Base-by-base conservation (phyloP, 2,113 vertebrate species). In the Condylura cristata region DNA sequence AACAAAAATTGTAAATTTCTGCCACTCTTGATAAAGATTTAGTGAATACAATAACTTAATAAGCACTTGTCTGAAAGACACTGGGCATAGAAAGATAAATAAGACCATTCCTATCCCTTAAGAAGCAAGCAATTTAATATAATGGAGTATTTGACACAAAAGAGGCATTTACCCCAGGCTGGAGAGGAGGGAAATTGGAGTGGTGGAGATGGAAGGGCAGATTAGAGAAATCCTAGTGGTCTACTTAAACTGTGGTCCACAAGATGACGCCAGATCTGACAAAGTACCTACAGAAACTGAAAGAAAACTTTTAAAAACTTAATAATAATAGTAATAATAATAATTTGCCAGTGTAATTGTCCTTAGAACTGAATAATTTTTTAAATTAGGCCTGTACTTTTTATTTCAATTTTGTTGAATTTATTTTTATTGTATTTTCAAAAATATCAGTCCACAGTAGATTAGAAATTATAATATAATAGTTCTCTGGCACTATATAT, bases 121-220 rank as follows among this genome's bases (percentile, higher is more conserved):
- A 82, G 91, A 78, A 85, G 56, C 2, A 0, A 30, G 72, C 32
- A 81, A 61, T 28, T 72, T 91, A 74, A 56, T 32, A 61, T 65
- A 84, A 91, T 37, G 80, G 30, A 20, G 58, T 60, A 90, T 76
- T 48, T 78, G n/a, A 81, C 53, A 91, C 76, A 93, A 66, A 91
- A 75, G 70, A 91, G 68, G 61, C 48, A n/a, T 82, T 88, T 81
- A 95, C 76, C 26, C 18, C n/a, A 32, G 4, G 66, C 84, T 81
- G 58, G 70, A 58, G 48, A 71, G 65, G 89, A 51, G 1, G 4
- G 76, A 68, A 76, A 76, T 88, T 76, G n/a, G 41, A 72, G 28
- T 66, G 76, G 53, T 85, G 41, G 66, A 60, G 66, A 34, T 53
- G 82, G 74, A 75, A 70, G n/a, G 44, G 22, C 39, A 83, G 76